A percentile compares a stretch with the other conserved stretches of the same genome.
These are phyloP conservation scores for Planococcus citri DNA, from an alignment of 1,140 invertebrate species.

Conservation along the genomic window DNA sequence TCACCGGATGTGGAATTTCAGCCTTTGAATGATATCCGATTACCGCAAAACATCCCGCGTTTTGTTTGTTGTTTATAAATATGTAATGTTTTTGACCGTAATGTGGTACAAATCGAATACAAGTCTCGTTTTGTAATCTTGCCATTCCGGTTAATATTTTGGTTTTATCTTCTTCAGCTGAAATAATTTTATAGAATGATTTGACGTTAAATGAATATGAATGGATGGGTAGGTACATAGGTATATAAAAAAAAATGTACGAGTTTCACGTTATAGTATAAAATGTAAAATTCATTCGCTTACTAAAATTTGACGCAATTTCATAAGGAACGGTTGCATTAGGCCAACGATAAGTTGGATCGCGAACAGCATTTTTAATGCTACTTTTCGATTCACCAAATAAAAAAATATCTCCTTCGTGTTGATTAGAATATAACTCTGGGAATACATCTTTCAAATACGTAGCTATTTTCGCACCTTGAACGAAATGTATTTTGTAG, in stretches of 20 bases:
- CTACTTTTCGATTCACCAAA: conserved; percentile 16
- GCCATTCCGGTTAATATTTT: conserved; percentile 26
- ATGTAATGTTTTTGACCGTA: conserved; percentile 33
- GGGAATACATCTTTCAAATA: conserved; percentile 24
- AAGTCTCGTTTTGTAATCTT: conserved; percentile 31
- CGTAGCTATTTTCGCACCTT: background rate
- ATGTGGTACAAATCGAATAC: conserved; percentile 34
- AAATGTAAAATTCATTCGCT: too few relatives aligned
- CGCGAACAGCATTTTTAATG: conserved; percentile 26
- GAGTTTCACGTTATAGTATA: background rate
- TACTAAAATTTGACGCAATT: conserved; percentile 26
- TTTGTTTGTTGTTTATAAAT: conserved; percentile 24
- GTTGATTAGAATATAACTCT: conserved; percentile 27
- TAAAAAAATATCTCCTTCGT: conserved; percentile 29
- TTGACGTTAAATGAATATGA: background rate
- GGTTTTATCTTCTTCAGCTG: conserved; percentile 23
- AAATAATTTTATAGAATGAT: conserved; percentile 10
- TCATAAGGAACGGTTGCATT: conserved; percentile 27
- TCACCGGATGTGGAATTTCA: conserved; percentile 26
- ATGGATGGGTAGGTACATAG: background rate
- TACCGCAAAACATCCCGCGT: conserved; percentile 29
- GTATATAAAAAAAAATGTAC: background rate
- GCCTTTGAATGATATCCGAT: conserved; percentile 27
- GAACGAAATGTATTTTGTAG: background rate
- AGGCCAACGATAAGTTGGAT: conserved; percentile 27